Conservation (phyloP, 35 echinoderm and acorn worm genomes). For the Ophiothrix spiculata region DNA sequence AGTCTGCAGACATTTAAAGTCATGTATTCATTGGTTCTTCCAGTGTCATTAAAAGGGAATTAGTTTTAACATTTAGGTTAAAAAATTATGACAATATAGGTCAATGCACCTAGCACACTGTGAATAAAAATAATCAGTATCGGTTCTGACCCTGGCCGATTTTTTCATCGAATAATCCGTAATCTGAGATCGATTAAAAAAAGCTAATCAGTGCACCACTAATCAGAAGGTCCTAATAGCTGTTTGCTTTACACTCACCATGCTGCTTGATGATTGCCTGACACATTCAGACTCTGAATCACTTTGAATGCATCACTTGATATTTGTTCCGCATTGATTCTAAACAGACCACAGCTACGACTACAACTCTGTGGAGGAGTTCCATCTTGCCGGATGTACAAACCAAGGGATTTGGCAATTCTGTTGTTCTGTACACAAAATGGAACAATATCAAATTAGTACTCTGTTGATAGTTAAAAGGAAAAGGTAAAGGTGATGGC, state of each 20-base stretch:
- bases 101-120: too few species aligned
- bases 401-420: conserved; percentile 52
- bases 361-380: conserved; percentile 35
- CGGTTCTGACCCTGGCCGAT: too few species aligned
- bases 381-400: conserved; percentile 52
- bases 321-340: conserved; percentile 37
- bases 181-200: too few species aligned
- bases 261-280: conserved; percentile 84
- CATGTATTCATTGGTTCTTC: too few species aligned
- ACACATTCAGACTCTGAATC: conserved; percentile 81
- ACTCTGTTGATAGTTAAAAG: conserved; percentile 60
- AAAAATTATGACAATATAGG: too few species aligned
- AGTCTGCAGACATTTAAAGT: too few species aligned
- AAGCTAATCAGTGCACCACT: not conserved
- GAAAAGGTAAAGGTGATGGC: too few species aligned
- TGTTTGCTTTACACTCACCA: conserved; percentile 52
- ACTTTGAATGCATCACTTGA: conserved; percentile 50
- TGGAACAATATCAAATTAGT: conserved; percentile 24
- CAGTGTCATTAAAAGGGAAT: too few species aligned
- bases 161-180: too few species aligned
- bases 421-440: conserved; percentile 65
- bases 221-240: not conserved
- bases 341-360: conserved; percentile 58
- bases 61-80: too few species aligned
- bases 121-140: too few species aligned